Base-by-base conservation (phyloP, 2,797 vertebrate species). In the Menidia menidia region DNA sequence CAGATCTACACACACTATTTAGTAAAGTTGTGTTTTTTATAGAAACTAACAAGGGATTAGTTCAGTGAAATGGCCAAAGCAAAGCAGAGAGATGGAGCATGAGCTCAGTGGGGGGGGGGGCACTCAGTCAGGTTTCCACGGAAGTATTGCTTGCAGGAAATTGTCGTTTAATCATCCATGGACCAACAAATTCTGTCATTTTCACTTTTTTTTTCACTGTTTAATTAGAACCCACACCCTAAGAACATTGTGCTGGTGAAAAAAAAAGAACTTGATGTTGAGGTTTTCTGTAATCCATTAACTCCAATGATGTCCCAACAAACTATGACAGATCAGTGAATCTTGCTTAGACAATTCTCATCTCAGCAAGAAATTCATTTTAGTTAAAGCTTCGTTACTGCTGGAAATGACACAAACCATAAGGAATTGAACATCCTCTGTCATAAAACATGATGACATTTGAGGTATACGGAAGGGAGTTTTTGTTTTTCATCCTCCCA, bases 221-320 rank as follows among this genome's bases (percentile, higher is more conserved):
- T 2, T 30, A 13, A 30, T 30, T 5, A 48, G 19, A 51, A 30
- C 12, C 25, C 25, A 6, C 19, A 11, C 9, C 6, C 11, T 25
- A 25, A 25, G 25, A 25, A 25, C 25, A 25, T 25, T 25, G 25
- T 25, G 25, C 25, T 25, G 25, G 25, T 25, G 25, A 25, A 25
- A 25, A 25, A 8, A 25, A 25, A 25, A 25, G 25, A 25, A 25
- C 1, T 25, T 25, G 25, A 25, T 25, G 25, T 25, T 25, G 25
- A 25, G 25, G 25, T 25, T 25, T 25, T 57, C 32, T 53, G 61
- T 71, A 54, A 79, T 69, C 58, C 42, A 75, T 75, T 43, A 73
- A 43, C 60, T 77, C 44, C 45, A 41, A 71, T 87, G 54, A 78
- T 72, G 39, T 68, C 52, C 25, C 42, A 77, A 51, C 5, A 31